A percentile compares a stretch with the other conserved stretches of the same genome.
Conservation (phyloP, 2,888 invertebrate species). For the Erpobdella octoculata region DNA sequence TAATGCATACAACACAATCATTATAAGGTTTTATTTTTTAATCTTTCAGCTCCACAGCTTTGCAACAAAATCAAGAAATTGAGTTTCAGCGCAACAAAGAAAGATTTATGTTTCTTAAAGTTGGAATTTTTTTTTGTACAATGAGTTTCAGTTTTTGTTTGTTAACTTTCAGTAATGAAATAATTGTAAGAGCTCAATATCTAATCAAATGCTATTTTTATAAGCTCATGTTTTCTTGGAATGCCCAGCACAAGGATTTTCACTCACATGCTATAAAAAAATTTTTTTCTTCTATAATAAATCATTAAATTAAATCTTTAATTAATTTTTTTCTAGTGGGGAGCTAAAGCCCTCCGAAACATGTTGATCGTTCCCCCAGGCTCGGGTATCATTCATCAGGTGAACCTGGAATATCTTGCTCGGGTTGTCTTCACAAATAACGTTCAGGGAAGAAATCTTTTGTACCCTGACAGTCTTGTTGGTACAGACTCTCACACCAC, state of each 20-base stretch:
- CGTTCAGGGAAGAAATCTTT: constrained; percentile 47
- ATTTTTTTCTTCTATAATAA: constrained; percentile 35
- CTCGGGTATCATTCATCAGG: constrained; percentile 95
- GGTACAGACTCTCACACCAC: constrained; percentile 98
- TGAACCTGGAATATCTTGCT: constrained; percentile 87
- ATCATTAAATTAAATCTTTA: neutral
- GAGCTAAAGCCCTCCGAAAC: constrained; percentile 85
- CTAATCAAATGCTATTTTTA: neutral
- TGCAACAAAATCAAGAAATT: constrained; percentile 81
- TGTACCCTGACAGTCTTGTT: constrained; percentile 84
- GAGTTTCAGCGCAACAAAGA: constrained; percentile 93
- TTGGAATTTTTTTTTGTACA: no score
- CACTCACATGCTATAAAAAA: neutral
- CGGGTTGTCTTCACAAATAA: constrained; percentile 68
- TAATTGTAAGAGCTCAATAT: no score
- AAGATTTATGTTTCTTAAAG: constrained; percentile 88
- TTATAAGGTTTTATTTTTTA: no score
- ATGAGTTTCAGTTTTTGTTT: no score
- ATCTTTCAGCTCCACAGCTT: constrained; percentile 61
- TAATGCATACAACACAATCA: no score
- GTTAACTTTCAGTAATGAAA: no score
- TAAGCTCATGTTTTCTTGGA: neutral
- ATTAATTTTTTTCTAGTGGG: constrained; percentile 88
- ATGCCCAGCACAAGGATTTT: neutral
- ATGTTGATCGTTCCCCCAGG: constrained; percentile 96